Conservation (phyloP, 2,113 vertebrate genomes). For the Empidonax traillii region DNA sequence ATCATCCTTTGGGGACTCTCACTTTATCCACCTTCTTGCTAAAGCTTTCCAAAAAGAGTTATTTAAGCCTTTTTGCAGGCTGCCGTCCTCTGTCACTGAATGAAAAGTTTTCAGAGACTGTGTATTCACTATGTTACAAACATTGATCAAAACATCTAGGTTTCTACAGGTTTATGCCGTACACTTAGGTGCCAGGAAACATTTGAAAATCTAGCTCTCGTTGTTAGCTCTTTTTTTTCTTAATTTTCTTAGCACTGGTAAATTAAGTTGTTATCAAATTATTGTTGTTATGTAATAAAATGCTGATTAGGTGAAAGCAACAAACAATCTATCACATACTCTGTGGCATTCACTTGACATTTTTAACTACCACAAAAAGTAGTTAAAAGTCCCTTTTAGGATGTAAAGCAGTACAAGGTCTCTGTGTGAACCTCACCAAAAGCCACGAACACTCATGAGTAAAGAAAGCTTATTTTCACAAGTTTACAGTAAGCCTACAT, state of each 20-base stretch:
- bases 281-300: neutral
- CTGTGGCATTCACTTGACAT: neutral
- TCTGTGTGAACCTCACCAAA: neutral
- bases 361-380: neutral
- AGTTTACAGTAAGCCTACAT: neutral
- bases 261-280: neutral
- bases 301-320: neutral
- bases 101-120: neutral
- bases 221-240: neutral
- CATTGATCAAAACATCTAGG: neutral
- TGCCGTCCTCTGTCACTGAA: neutral
- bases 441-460: neutral
- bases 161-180: neutral
- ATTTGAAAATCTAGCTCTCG: neutral
- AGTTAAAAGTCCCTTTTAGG: neutral
- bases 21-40: neutral
- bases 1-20: neutral
- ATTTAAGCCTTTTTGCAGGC: neutral
- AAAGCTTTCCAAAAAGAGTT: neutral
- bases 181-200: neutral
- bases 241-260: neutral
- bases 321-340: neutral
- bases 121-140: neutral
- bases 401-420: neutral
- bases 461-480: neutral